A percentile compares a stretch with the other conserved stretches of the same genome.
Conservation (phyloP, 2,888 invertebrate species). For the Rhamnusium bicolor region DNA sequence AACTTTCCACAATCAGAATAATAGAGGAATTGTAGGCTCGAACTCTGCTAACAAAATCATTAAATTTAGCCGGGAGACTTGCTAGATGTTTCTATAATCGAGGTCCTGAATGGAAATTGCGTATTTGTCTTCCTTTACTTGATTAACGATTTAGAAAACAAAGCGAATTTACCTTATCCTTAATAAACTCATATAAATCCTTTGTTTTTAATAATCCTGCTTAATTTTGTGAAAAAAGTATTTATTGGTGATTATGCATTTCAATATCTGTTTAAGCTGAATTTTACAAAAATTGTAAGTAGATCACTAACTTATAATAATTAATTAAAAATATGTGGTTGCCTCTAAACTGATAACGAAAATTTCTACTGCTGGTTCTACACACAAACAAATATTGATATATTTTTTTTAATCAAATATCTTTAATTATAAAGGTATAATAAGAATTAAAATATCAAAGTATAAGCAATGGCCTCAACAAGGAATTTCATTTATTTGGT, state of each 20-base stretch:
- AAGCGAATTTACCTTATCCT: background rate
- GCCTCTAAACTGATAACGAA: too few relatives aligned
- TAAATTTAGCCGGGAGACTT: conserved; percentile 18
- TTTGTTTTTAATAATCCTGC: background rate
- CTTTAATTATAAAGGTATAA: too few relatives aligned
- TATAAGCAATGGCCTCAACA: too few relatives aligned
- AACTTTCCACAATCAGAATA: conserved; percentile 23
- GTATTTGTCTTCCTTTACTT: conserved; percentile 15
- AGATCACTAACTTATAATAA: too few relatives aligned
- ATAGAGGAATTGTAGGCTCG: conserved; percentile 21
- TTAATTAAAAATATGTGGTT: too few relatives aligned
- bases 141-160: conserved; percentile 26
- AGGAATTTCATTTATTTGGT: too few relatives aligned
- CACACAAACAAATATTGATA: too few relatives aligned
- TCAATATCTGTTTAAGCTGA: too few relatives aligned
- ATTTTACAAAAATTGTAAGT: too few relatives aligned
- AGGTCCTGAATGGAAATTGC: conserved; percentile 19
- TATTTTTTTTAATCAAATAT: too few relatives aligned
- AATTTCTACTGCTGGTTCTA: too few relatives aligned
- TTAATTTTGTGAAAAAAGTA: background rate
- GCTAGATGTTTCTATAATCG: conserved; percentile 8
- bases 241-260: background rate
- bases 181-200: background rate
- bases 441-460: too few relatives aligned
- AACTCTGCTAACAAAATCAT: conserved; percentile 8